Percentiles rank a stretch among this genome's conserved stretches.
Conservation (phyloP, 2,888 invertebrate species). For the Eremobia ochroleuca region DNA sequence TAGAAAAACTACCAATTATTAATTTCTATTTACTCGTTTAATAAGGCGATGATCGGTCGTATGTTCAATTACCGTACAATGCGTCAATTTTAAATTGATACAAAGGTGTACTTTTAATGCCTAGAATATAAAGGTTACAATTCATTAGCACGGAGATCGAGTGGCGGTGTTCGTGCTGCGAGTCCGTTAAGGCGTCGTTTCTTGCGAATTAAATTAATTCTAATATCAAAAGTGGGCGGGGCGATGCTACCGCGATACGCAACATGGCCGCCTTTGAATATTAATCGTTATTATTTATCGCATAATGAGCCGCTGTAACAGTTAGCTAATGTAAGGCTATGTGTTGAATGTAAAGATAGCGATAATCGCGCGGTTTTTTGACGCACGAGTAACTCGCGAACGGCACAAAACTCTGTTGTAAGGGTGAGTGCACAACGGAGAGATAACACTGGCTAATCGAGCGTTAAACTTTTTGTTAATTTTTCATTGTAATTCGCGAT, state of each 20-base stretch:
- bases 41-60: constrained; percentile 61
- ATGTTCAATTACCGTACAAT: constrained; percentile 55
- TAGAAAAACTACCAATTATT: constrained; percentile 59
- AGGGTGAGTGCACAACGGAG: constrained; percentile 44
- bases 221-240: constrained; percentile 81
- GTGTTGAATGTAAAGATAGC: constrained; percentile 66
- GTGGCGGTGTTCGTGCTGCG: constrained; percentile 37
- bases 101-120: constrained; percentile 28
- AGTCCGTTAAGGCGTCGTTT: constrained; percentile 66
- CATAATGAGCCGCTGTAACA: constrained; percentile 75
- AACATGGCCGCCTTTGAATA: constrained; percentile 79
- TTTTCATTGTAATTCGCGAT: constrained; percentile 41
- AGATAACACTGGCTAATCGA: constrained; percentile 42
- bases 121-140: constrained; percentile 63
- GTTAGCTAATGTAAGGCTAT: constrained; percentile 67
- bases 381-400: constrained; percentile 46
- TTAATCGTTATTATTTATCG: constrained; percentile 83
- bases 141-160: constrained; percentile 52
- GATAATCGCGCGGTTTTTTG: constrained; percentile 50
- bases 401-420: constrained; percentile 31
- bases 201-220: constrained; percentile 78
- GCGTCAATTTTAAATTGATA: constrained; percentile 32
- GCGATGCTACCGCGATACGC: constrained; percentile 84
- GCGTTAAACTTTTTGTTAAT: constrained; percentile 51
- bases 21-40: constrained; percentile 60